Evolutionary conservation across 2,113 vertebrate species (phyloP).

Genomic region (Cacatua alba): DNA sequence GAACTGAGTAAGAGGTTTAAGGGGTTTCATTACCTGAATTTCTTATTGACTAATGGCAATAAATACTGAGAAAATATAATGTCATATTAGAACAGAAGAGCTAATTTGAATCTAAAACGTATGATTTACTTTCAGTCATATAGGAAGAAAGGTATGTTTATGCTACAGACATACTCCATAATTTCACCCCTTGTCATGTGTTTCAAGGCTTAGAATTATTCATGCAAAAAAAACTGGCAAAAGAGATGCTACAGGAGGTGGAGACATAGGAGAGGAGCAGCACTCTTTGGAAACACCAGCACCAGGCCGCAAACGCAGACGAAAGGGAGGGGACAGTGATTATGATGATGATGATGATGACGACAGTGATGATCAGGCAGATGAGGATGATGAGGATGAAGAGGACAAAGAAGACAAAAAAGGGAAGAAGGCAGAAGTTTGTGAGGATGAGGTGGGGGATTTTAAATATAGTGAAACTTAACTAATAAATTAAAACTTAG

Average conservation of each 20-base stretch:
- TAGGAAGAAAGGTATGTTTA: background rate
- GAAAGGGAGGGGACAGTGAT: conserved; percentile 88
- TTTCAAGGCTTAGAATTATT: conserved; percentile 86
- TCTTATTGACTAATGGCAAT: background rate
- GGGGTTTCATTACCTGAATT: background rate
- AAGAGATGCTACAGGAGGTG: conserved; percentile 74
- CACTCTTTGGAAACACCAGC: conserved; percentile 74
- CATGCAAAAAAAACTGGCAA: conserved; percentile 89
- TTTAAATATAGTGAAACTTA: background rate
- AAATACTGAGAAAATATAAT: background rate
- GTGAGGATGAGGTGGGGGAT: conserved; percentile 88
- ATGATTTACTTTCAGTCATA: background rate
- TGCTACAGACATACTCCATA: background rate
- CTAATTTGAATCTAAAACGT: background rate
- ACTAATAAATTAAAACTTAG: background rate
- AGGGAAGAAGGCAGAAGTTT: conserved; percentile 86
- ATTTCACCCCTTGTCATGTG: background rate
- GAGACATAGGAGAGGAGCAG: conserved; percentile 79
- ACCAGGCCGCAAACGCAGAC: conserved; percentile 82
- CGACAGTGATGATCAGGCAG: conserved; percentile 89
- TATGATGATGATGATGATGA: conserved; percentile 88
- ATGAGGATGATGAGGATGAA: conserved; percentile 92
- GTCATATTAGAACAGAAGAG: background rate
- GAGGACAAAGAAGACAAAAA: conserved; percentile 90
- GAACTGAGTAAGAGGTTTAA: background rate